phyloP scores from a whole-genome alignment of 2,113 vertebrate species.

The Oncorhynchus gorbuscha region DNA sequence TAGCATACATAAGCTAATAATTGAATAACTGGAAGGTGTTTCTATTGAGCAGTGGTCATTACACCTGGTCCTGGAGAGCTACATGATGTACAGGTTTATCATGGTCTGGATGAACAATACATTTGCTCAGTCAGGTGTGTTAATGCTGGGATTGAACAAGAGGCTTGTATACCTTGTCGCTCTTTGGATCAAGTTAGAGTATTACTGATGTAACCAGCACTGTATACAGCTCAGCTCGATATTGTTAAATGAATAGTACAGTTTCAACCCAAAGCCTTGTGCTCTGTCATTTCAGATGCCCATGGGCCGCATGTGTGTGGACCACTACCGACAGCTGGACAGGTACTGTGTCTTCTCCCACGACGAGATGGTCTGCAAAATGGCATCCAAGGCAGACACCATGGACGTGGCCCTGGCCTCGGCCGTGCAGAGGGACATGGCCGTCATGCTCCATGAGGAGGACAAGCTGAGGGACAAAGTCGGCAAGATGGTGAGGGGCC shows the following conservation, averaged over 20 bases:
- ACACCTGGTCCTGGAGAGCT: too few relatives aligned
- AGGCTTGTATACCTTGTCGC: too few relatives aligned
- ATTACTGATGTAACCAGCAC: too few relatives aligned
- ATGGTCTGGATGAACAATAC: too few relatives aligned
- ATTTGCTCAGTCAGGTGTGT: too few relatives aligned
- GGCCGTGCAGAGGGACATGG: conserved; percentile 86
- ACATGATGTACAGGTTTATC: too few relatives aligned
- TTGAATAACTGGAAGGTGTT: too few relatives aligned
- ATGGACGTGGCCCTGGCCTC: conserved; percentile 87
- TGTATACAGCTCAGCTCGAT: too few relatives aligned
- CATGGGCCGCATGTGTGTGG: conserved; percentile 87
- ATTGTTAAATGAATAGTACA: not conserved
- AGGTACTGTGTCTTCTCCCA: conserved; percentile 98
- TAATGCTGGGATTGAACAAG: not conserved
- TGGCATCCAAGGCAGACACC: conserved; percentile 83
- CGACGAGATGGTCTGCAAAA: conserved; percentile 95
- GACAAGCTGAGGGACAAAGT: conserved; percentile 79
- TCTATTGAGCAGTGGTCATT: too few relatives aligned
- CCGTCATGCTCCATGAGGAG: conserved; percentile 84
- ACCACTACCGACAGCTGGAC: conserved; percentile 89
- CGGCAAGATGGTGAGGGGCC: conserved; percentile 81
- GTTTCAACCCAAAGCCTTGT: not conserved
- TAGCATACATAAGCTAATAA: not conserved
- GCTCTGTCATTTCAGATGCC: conserved; percentile 76
- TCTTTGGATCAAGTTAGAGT: too few relatives aligned